A percentile compares a stretch with the other conserved stretches of the same genome.
These are phyloP conservation scores for Crax fasciolata DNA, from an alignment of 2,797 vertebrate genomes.

Conservation along the genomic window DNA sequence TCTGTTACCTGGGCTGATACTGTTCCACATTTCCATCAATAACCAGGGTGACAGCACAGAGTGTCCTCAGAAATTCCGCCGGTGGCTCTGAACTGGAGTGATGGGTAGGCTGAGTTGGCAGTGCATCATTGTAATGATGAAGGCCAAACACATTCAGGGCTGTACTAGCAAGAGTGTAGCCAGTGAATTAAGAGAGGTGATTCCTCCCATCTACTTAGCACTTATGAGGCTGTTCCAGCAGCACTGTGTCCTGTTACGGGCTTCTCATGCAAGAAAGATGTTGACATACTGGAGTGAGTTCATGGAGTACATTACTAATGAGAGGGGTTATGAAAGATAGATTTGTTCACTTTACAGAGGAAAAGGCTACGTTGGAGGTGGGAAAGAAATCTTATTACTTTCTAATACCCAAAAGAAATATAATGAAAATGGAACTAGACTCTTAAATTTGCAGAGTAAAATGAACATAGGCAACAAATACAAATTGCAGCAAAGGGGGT, in stretches of 20 bases:
- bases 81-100: not conserved
- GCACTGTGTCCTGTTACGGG: fast-evolving
- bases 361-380: not conserved
- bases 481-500: not conserved
- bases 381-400: not conserved
- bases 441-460: not conserved
- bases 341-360: not conserved
- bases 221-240: not conserved
- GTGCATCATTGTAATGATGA: not conserved
- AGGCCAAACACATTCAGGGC: not conserved
- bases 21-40: not conserved
- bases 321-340: not conserved
- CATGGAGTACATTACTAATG: not conserved
- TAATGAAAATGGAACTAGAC: not conserved
- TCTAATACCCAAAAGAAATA: not conserved
- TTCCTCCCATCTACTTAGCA: not conserved
- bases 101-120: not conserved
- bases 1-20: not conserved
- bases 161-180: not conserved
- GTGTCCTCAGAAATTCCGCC: not conserved
- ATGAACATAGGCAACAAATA: not conserved
- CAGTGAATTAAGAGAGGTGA: not conserved
- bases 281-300: not conserved
- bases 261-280: not conserved
- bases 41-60: not conserved